These are phyloP conservation scores for Leptosomus discolor DNA, from an alignment of 2,113 vertebrate species.

Conservation along the genomic window DNA sequence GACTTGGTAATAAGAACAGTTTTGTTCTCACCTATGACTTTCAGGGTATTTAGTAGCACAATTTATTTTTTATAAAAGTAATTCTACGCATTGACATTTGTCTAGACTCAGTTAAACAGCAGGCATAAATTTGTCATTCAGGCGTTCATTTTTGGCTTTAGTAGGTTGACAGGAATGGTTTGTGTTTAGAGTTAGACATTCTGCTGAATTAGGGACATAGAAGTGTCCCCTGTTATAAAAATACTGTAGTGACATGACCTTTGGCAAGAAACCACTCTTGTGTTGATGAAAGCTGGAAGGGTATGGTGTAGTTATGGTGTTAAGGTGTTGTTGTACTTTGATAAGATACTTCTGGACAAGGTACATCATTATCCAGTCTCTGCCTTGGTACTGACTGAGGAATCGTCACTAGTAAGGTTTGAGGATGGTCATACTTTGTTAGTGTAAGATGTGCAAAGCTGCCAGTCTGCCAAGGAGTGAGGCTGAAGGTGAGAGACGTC, in stretches of 20 bases:
- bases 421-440: background rate
- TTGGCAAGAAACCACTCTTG: background rate
- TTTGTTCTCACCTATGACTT: background rate
- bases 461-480: background rate
- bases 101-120: background rate
- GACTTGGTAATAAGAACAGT: background rate
- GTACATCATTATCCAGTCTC: background rate
- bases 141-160: background rate
- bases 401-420: background rate
- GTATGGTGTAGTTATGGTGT: background rate
- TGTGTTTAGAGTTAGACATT: background rate
- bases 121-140: background rate
- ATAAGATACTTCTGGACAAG: background rate
- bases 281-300: background rate
- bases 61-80: background rate
- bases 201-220: background rate
- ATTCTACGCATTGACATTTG: background rate
- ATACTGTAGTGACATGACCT: background rate
- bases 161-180: background rate
- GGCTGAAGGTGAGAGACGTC: background rate
- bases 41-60: background rate
- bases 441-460: background rate
- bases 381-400: background rate
- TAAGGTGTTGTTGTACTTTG: rapidly evolving
- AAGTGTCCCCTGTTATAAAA: background rate